Conservation (phyloP, 2,113 vertebrate species). For the Antechinus flavipes region DNA sequence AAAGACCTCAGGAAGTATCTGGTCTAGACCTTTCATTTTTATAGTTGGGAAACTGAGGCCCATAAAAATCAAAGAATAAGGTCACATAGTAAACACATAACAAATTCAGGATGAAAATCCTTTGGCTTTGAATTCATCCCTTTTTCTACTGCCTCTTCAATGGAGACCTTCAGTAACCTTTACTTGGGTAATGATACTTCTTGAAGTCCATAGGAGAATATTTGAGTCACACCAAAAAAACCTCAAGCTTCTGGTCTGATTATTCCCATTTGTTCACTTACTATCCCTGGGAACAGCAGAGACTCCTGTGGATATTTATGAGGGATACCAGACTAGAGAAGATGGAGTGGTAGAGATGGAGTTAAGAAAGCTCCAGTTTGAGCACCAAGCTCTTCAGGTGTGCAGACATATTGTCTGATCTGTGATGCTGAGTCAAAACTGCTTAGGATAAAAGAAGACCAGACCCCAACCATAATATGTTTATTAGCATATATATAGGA, state of each 20-base stretch:
- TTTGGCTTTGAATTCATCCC: not conserved
- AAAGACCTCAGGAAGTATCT: not conserved
- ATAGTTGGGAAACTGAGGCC: not conserved
- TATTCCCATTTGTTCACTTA: not conserved
- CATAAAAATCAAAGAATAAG: not conserved
- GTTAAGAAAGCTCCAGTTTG: not conserved
- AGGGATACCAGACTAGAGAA: not conserved
- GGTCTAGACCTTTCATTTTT: not conserved
- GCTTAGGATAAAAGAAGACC: not conserved
- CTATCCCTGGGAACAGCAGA: not conserved
- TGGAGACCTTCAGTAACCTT: not conserved
- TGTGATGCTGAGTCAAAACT: not conserved
- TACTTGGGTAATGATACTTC: not conserved
- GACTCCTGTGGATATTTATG: not conserved
- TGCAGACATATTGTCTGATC: not conserved
- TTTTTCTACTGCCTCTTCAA: not conserved
- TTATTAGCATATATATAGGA: not conserved
- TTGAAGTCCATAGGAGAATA: not conserved
- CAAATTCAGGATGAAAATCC: not conserved
- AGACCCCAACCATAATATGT: not conserved
- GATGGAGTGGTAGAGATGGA: not conserved
- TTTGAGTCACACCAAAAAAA: accelerated
- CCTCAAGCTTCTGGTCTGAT: not conserved
- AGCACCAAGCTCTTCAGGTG: not conserved
- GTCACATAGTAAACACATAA: not conserved